Base-by-base conservation (phyloP, 2,888 invertebrate genomes). In the Phyllotreta striolata region DNA sequence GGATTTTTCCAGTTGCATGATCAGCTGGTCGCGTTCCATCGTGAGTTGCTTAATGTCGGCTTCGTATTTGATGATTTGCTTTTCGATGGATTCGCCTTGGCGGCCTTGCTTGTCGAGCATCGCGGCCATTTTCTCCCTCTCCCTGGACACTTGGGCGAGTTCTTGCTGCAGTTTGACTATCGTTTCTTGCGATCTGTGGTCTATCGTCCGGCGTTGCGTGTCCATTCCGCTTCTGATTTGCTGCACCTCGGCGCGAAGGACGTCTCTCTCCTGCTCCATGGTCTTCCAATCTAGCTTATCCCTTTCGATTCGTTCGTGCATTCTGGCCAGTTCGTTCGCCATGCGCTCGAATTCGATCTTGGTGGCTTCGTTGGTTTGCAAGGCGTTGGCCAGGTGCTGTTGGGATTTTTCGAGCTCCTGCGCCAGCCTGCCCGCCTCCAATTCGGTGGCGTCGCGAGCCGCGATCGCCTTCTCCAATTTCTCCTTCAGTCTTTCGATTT, bases 1-100 rank as follows among this genome's bases (percentile, higher is more conserved):
- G 44, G 93, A 94, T 83, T 96, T 95, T 80, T 95, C 95, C 77
- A 96, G 80, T 79, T 95, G 95, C 69, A 91, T 88, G 1, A 95
- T 93, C 67, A 96, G 81, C 80, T 95, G 95, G 79, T 95, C 95
- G 54, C 93, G 81, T 79, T 95, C 95, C 69, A 91, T 88, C 12
- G 92, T 91, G 74, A 95, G 80, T 80, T 95, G 93, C 76, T 93
- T 93, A 61, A 92, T 88, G 70, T 95, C 95, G 0, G 88, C 88
- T 79, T 95, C 95, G 72, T 93, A 83, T 80, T 94, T 94, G 56
- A 90, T 89, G 72, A 93, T 89, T 77, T 93, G 90, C 78, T 93
- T 93, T 80, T 95, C 93, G 70, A 93, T 86, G 63, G 93, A 92
- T 66, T 91, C 91, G 6, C 90, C 88, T 78, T 91, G 91, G 71